A percentile compares a stretch with the other conserved stretches of the same genome.
These are phyloP conservation scores for Heliconius ethilla DNA, from an alignment of 2,888 invertebrate species.

Conservation along the genomic window DNA sequence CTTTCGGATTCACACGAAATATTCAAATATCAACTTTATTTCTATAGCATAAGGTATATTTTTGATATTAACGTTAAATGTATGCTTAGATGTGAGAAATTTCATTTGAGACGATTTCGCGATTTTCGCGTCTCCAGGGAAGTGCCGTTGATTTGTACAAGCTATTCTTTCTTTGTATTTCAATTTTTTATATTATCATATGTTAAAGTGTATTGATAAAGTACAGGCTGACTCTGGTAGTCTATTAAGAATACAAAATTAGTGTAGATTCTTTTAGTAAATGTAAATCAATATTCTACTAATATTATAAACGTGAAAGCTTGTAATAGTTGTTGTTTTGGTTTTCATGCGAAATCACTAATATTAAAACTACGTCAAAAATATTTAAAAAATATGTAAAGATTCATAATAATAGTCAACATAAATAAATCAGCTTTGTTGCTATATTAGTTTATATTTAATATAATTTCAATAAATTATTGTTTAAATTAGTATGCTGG, in stretches of 20 bases:
- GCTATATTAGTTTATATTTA: too few relatives aligned
- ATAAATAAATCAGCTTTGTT: too few relatives aligned
- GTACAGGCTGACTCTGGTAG: neutral
- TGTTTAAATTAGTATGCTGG: too few relatives aligned
- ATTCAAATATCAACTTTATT: constrained; percentile 46
- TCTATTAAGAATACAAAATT: neutral
- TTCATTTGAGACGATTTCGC: constrained; percentile 79
- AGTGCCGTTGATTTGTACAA: constrained; percentile 71
- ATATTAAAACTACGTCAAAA: too few relatives aligned
- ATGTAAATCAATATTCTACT: too few relatives aligned
- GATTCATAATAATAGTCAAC: too few relatives aligned
- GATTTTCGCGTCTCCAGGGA: constrained; percentile 69
- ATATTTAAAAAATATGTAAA: too few relatives aligned
- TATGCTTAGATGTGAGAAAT: constrained; percentile 72
- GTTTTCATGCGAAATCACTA: too few relatives aligned
- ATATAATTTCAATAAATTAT: too few relatives aligned
- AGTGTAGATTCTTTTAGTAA: neutral
- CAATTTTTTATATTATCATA: constrained; percentile 31
- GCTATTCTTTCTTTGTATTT: constrained; percentile 56
- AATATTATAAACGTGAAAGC: too few relatives aligned
- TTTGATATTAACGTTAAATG: constrained; percentile 44
- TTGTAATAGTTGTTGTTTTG: too few relatives aligned
- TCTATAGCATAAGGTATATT: constrained; percentile 40
- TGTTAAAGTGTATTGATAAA: neutral
- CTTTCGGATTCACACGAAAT: constrained; percentile 42